phyloP scores from a whole-genome alignment of 2,113 vertebrate genomes.

The Proterorhinus semilunaris region DNA sequence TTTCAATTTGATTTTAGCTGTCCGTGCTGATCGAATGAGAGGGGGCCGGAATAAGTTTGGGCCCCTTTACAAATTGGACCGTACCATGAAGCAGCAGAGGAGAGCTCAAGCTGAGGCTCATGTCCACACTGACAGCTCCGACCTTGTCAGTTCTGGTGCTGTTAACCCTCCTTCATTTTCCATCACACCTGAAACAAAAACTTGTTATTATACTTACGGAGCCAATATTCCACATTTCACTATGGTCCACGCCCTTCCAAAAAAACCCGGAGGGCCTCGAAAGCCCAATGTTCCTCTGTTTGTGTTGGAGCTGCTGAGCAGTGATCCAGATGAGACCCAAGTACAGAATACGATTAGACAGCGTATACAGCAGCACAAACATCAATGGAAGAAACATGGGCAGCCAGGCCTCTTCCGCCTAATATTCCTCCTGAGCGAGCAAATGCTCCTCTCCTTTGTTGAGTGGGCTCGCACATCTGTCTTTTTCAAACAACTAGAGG shows the following conservation, averaged over 20 bases:
- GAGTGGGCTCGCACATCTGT: conserved; percentile 91
- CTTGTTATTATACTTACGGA: conserved; percentile 63
- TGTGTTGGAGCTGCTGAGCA: conserved; percentile 84
- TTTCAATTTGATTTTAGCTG: conserved; percentile 73
- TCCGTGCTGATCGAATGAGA: conserved; percentile 90
- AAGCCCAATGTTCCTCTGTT: conserved; percentile 75
- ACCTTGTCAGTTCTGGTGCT: conserved; percentile 59
- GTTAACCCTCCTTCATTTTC: conserved; percentile 45
- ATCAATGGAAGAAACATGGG: conserved; percentile 65
- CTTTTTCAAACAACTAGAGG: conserved; percentile 93
- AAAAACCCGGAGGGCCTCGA: conserved; percentile 50
- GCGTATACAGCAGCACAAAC: conserved; percentile 83
- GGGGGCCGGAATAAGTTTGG: conserved; percentile 94
- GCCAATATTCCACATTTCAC: conserved; percentile 68
- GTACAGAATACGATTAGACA: conserved; percentile 79
- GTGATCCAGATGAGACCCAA: conserved; percentile 85
- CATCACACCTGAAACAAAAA: conserved; percentile 59
- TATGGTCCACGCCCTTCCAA: conserved; percentile 59
- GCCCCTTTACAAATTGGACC: conserved; percentile 92
- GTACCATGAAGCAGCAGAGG: conserved; percentile 93
- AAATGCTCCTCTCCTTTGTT: conserved; percentile 90
- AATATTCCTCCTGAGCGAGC: conserved; percentile 88
- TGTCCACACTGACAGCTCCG: conserved; percentile 72
- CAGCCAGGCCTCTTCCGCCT: conserved; percentile 79
- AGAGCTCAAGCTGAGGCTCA: conserved; percentile 81